Conservation (phyloP, 2,888 invertebrate species). For the Leptinotarsa juncta region DNA sequence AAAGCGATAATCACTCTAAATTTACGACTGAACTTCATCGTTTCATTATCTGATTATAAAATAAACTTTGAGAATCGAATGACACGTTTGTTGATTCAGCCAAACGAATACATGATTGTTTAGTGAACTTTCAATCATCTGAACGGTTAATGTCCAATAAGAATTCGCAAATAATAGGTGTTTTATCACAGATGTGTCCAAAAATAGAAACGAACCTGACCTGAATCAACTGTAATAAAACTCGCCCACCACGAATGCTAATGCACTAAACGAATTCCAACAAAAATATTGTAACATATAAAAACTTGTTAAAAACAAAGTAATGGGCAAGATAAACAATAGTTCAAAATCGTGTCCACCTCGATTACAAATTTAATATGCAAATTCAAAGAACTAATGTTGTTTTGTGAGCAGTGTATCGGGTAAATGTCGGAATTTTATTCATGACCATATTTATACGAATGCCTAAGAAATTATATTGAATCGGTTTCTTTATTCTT, state of each 20-base stretch:
- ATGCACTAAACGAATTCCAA: background rate
- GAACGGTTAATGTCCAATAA: background rate
- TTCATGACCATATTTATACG: too few relatives aligned
- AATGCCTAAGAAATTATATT: too few relatives aligned
- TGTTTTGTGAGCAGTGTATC: too few relatives aligned
- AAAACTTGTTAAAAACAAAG: background rate
- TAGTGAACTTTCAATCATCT: background rate
- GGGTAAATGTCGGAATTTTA: too few relatives aligned
- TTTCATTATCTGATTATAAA: too few relatives aligned
- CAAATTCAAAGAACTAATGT: background rate
- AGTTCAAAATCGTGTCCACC: background rate
- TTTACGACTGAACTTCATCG: too few relatives aligned
- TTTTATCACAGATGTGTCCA: background rate
- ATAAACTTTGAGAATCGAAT: background rate
- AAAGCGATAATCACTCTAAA: too few relatives aligned
- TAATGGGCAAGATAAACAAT: background rate
- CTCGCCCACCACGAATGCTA: background rate
- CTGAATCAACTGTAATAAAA: background rate
- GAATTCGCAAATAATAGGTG: background rate
- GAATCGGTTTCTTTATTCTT: too few relatives aligned
- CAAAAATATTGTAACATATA: background rate
- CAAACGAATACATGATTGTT: background rate
- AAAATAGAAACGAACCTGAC: conserved; percentile 10
- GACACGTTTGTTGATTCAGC: background rate
- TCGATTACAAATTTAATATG: background rate